Evolutionary conservation across 53 echinoderm and acorn worm species (phyloP), one percentile per base, ranked within the genome.

Genomic region (Paracentrotus lividus): DNA sequence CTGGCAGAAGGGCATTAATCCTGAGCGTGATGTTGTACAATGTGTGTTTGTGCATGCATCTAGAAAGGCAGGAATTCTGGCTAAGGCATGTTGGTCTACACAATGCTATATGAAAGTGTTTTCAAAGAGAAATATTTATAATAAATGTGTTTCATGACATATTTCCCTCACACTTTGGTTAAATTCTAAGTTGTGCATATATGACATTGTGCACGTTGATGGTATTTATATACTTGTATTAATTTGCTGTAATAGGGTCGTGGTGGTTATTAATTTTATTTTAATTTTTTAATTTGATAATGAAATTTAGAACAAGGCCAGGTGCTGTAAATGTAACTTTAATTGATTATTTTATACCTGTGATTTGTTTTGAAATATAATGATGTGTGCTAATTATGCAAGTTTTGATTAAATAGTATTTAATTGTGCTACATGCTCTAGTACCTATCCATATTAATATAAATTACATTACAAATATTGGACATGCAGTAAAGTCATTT

Each of bases 241-340:
- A 33, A 68, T 75, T 75, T 42, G 42, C 75, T 75, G 75, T 75
- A 75, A 75, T 40, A 75, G 75, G 75, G 75, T 75, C 15, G 67
- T 67, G 9, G 34, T 67, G 67, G 31, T 67, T 4, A 13, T 64
- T 51, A 51, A 57, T 8, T 13, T 53, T 53, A 14, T 72, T 72
- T 16, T 42, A 45, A 26, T 47, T 47, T 26, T n/a, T n/a, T n/a
- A n/a, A 81, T n/a, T 47, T 24, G 81, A 81, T 10, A 45, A 47
- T n/a, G 9, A 55, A 55, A 55, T 12, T 6, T 51, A 51, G 6
- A 51, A 51, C 6, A 12, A 51, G 51, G 12, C 51, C 51, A 51
- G 12, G 12, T 5, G 44, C 43, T 78, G 2, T n/a, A 76, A 76
- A 42, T 40, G 33, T 76, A 5, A n/a, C n/a, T n/a, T n/a, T n/a